A percentile compares a stretch with the other conserved stretches of the same genome.
These are phyloP conservation scores for Catharus minimus DNA, from an alignment of 2,113 vertebrate genomes.

Conservation along the genomic window DNA sequence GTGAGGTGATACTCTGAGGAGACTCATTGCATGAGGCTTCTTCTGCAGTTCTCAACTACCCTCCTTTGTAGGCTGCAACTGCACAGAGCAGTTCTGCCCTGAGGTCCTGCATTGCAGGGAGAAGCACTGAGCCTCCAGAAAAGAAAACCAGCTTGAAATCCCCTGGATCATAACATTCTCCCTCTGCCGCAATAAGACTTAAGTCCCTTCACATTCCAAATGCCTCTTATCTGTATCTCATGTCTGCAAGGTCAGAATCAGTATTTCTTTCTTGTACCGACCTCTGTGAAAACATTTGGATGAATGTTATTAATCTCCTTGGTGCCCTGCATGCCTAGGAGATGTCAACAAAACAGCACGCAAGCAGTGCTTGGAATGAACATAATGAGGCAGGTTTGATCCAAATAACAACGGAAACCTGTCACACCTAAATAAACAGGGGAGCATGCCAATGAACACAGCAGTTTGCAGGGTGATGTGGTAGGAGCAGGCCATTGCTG, in stretches of 20 bases:
- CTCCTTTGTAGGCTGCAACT: not conserved
- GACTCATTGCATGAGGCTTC: fast-evolving
- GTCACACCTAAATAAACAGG: constrained; percentile 75
- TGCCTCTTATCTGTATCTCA: not conserved
- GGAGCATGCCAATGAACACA: constrained; percentile 59
- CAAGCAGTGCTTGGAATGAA: constrained; percentile 59
- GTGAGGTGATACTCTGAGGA: not conserved
- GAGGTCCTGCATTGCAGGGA: not conserved
- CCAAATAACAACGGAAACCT: constrained; percentile 63
- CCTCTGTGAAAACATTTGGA: constrained; percentile 35
- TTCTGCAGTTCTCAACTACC: not conserved
- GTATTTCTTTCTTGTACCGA: not conserved
- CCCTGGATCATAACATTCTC: not conserved
- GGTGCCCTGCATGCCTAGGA: constrained; percentile 44
- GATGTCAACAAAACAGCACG: constrained; percentile 46
- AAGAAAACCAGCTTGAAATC: not conserved
- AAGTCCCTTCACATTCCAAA: not conserved
- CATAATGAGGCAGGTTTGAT: constrained; percentile 44
- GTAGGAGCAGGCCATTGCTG: constrained; percentile 13
- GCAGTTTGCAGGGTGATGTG: constrained; percentile 32
- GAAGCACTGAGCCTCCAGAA: not conserved
- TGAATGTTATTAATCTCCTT: constrained; percentile 48
- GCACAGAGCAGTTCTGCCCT: not conserved
- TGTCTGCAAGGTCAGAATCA: not conserved
- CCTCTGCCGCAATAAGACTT: not conserved